phyloP scores from a whole-genome alignment of 2,113 vertebrate species.

The Cyanistes caeruleus region DNA sequence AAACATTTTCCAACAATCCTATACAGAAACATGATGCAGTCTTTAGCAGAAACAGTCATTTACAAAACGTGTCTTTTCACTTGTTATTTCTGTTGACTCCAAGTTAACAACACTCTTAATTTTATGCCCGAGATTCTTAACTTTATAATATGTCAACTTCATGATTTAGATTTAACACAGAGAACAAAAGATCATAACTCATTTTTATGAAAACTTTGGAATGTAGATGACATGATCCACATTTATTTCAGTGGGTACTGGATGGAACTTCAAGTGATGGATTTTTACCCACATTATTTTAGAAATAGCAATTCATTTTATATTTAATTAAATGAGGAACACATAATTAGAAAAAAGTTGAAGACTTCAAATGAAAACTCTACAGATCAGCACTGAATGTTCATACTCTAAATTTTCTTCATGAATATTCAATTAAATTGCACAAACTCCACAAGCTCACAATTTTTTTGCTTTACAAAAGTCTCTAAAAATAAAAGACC shows the following conservation, averaged over 20 bases:
- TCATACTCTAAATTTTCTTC: not conserved
- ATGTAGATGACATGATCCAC: not conserved
- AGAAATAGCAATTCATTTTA: not conserved
- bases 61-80: not conserved
- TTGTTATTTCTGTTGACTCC: not conserved
- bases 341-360: not conserved
- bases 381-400: not conserved
- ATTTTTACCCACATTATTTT: not conserved
- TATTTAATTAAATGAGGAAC: not conserved
- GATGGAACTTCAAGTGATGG: not conserved
- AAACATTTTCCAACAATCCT: not conserved
- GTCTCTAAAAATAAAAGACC: not conserved
- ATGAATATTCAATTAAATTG: constrained; percentile 2
- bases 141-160: not conserved
- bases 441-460: not conserved
- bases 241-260: not conserved
- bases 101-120: not conserved
- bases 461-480: not conserved
- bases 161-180: not conserved
- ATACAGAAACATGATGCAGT: not conserved
- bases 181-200: not conserved
- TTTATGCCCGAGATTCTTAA: not conserved
- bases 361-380: not conserved
- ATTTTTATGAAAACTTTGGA: not conserved
- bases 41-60: not conserved